Evolutionary conservation across 2,797 vertebrate genomes (phyloP), one percentile per base, ranked within the genome.

Genomic region (Acomys russatus): DNA sequence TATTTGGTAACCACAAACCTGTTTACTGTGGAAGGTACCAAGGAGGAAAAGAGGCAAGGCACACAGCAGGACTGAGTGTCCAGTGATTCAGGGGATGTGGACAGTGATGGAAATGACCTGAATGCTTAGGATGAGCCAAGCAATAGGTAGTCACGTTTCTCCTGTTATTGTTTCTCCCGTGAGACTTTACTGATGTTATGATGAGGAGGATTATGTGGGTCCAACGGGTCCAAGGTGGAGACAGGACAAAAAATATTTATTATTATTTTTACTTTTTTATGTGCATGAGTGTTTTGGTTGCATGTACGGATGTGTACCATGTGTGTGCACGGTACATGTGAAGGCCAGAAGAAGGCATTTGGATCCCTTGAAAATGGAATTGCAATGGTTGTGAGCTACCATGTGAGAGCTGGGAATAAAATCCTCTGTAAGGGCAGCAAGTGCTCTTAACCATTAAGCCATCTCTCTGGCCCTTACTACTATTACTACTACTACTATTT

Each of bases 151-250:
- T 68, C 49, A 51, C 30, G 66, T 33, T 84, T 84, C 35, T 70
- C 77, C 54, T 70, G 30, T 70, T 93, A 59, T 79, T 84, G n/a
- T 54, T 78, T 78, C 54, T 54, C 28, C 84, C 94, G 23, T 96
- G 77, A 96, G 6, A 94, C 51, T 97, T 97, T 97, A 97, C 97
- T 97, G 84, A 97, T 84, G 59, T 17, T 84, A 59, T 59, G 78
- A 79, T 28, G 49, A 54, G 71, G 15, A 86, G 28, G 49, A 90
- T 54, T 82, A 95, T 68, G 70, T 92, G 88, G 51, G 9, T 11
- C 33, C 70, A 88, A 91, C 8, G 15, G 59, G 15, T 23, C 25
- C 66, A 63, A 38, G 9, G 28, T 35, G 7, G 44, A 20, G 56
- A 76, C 64, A 91, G 44, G 12, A 14, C n/a, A 90, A 71, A 61